A percentile compares a stretch with the other conserved stretches of the same genome.
phyloP scores from a whole-genome alignment of 1,140 invertebrate species.

The Hydropsyche tenuis region DNA sequence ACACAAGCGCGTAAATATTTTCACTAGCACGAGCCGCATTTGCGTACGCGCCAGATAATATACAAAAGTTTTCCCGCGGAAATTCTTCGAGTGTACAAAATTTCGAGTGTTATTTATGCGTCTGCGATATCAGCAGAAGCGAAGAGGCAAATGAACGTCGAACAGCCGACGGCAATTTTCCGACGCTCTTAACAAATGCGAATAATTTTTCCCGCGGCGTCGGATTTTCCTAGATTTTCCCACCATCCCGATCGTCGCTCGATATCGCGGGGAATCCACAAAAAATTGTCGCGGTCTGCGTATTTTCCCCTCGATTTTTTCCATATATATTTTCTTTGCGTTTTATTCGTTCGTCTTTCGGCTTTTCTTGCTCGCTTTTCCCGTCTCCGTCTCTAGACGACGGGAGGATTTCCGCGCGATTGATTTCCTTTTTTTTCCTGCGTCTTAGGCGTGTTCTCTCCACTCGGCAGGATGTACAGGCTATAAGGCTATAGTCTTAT shows the following conservation, averaged over 20 bases:
- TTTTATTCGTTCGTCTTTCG: background rate
- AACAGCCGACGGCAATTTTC: background rate
- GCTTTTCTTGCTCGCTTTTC: background rate
- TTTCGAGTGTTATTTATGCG: too few species aligned
- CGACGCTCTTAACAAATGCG: slow-evolving; percentile 4
- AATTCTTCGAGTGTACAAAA: too few species aligned
- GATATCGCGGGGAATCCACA: background rate
- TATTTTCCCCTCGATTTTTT: slow-evolving; percentile 3
- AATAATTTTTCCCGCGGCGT: background rate
- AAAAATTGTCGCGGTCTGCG: slow-evolving; percentile 9
- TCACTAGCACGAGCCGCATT: too few species aligned
- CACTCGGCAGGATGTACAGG: background rate
- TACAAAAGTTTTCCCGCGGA: too few species aligned
- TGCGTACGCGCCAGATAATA: too few species aligned
- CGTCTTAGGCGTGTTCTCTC: background rate
- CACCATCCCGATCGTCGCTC: too few species aligned
- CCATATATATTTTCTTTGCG: background rate
- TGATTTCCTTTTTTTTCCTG: slow-evolving; percentile 21
- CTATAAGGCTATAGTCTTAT: too few species aligned
- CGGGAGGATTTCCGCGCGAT: slow-evolving; percentile 13
- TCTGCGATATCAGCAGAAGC: too few species aligned
- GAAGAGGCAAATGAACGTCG: background rate
- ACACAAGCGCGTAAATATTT: too few species aligned
- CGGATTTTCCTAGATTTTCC: background rate
- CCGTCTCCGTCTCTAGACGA: background rate